Evolutionary conservation across 2,888 invertebrate genomes (phyloP).

Genomic region (Tetragnatha montana): DNA sequence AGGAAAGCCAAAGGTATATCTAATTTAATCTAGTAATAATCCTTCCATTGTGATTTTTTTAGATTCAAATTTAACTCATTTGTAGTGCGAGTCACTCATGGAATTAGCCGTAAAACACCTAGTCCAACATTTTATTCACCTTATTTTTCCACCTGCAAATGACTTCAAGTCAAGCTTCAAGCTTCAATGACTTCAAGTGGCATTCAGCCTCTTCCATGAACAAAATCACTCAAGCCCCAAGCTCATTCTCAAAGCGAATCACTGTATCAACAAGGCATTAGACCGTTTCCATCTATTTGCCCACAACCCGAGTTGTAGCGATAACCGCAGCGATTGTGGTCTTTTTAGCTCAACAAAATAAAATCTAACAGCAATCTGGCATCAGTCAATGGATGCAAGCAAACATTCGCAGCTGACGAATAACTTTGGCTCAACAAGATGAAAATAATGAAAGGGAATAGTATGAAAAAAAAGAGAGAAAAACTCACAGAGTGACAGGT

Average conservation of each 20-base stretch:
- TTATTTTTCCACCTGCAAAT: no score
- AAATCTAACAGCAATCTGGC: neutral
- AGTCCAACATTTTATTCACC: no score
- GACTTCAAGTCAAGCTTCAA: neutral
- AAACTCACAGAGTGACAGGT: neutral
- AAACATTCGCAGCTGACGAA: neutral
- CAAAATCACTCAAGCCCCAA: neutral
- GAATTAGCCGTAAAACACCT: no score
- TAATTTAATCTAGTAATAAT: no score
- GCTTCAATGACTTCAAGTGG: neutral
- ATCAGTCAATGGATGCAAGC: neutral
- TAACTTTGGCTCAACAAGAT: neutral
- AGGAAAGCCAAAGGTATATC: no score
- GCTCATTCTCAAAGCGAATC: neutral
- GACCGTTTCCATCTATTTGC: slow-evolving; percentile 17
- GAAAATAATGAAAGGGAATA: neutral
- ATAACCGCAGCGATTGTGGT: slow-evolving; percentile 1
- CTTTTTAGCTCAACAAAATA: neutral
- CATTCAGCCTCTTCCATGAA: neutral
- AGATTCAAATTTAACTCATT: no score
- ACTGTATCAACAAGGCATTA: neutral
- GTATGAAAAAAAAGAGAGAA: no score
- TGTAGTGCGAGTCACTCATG: no score
- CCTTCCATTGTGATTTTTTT: no score
- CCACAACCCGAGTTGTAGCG: no score